Base-by-base conservation (phyloP, 2,888 invertebrate genomes). In the Sepiola atlantica region DNA sequence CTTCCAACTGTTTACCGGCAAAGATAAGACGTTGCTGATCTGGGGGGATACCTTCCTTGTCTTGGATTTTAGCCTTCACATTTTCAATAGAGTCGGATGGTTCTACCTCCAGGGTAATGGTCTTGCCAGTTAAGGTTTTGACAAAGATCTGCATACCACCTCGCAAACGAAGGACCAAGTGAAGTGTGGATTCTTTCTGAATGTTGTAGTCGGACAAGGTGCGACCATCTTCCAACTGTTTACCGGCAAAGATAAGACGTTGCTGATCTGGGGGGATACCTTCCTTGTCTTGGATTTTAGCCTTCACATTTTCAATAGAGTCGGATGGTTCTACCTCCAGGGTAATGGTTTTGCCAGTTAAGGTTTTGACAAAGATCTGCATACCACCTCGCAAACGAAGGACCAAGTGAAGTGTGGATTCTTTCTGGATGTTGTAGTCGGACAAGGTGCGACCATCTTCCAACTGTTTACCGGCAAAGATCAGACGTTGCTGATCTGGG, bases 401-500 rank as follows among this genome's bases (percentile, higher is more conserved):
- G 95, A 99, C 99, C 98, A 98, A 96, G 97, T 99, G 99, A 95
- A 99, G 98, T 28, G 99, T 99, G 0, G 99, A 99, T 97, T 99
- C 99, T 97, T 99, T 99, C 97, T 99, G 99, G 97, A 99, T 99
- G 97, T 99, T 99, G 97, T 99, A 99, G 97, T 99, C 99, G 0
- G 98, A 98, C 61, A 99, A 98, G 3, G 99, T 99, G 94, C 99
- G 98, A 10, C 99, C 99, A 98, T 99, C 99, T 98, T 99, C 99
- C 97, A 99, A 97, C 97, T 99, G 99, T 97, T 99, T 99, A 94
- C 99, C 99, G 96, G 99, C 99, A 97, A 99, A 99, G 97, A 99
- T 99, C 97, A 99, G 98, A 96, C 98, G 98, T 97, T 98, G 98
- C 97, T 98, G 98, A 97, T 98, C 98, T 94, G 98, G 98, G 0